These are phyloP conservation scores for Alosa alosa DNA, from an alignment of 2,113 vertebrate species.

Conservation along the genomic window DNA sequence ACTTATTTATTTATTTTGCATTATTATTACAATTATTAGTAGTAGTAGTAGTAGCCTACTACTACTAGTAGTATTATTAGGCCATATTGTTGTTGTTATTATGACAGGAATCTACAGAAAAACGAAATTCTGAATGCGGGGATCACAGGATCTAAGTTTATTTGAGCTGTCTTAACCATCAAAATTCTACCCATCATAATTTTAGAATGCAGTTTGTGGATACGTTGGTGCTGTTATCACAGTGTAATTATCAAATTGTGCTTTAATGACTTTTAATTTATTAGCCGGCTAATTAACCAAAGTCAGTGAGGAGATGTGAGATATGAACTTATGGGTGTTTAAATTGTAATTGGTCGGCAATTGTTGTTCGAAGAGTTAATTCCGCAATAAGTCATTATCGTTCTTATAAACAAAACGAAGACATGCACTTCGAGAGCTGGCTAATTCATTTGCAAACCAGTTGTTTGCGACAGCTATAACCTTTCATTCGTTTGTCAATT, in stretches of 20 bases:
- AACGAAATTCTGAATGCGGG: too few relatives aligned
- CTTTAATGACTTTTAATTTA: conserved; percentile 42
- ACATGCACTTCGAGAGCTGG: conserved; percentile 25
- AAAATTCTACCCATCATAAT: neutral
- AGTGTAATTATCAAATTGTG: conserved; percentile 30
- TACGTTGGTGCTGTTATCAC: neutral
- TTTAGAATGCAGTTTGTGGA: neutral
- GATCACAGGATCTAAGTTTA: neutral
- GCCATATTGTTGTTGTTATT: neutral
- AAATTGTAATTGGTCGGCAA: conserved; percentile 40
- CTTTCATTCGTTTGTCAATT: conserved; percentile 58
- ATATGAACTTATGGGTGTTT: conserved; percentile 38
- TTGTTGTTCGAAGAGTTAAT: conserved; percentile 39
- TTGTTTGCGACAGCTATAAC: conserved; percentile 52
- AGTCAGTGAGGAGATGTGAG: conserved; percentile 29
- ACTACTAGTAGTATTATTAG: neutral
- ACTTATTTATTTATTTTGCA: neutral
- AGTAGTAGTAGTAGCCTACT: neutral
- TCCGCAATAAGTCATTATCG: conserved; percentile 22
- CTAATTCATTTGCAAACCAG: conserved; percentile 45
- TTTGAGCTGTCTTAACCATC: neutral
- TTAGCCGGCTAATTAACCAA: conserved; percentile 36
- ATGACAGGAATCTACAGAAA: neutral
- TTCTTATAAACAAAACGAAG: conserved; percentile 42
- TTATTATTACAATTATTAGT: neutral